phyloP scores from a whole-genome alignment of 2,113 vertebrate species.

The Oreotrochilus melanogaster region DNA sequence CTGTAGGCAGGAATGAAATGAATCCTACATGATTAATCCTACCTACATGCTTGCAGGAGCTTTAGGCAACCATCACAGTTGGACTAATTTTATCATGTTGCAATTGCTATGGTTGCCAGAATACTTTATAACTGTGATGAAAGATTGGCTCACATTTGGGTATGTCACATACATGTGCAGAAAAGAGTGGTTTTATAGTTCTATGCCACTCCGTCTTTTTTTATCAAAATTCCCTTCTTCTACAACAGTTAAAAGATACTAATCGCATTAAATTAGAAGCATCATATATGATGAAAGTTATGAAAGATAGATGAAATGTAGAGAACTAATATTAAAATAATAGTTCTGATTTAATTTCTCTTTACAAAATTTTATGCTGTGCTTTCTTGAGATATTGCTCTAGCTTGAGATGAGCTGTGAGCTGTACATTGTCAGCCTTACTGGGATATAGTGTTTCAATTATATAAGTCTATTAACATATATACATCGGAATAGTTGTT shows the following conservation, averaged over 20 bases:
- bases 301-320: background rate
- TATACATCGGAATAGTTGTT: conserved; percentile 35
- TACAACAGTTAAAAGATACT: background rate
- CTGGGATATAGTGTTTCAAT: background rate
- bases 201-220: background rate
- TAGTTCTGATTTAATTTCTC: background rate
- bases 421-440: background rate
- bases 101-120: background rate
- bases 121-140: background rate
- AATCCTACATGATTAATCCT: background rate
- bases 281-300: background rate
- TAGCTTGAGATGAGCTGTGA: background rate
- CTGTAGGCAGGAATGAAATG: background rate
- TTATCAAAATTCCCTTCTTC: background rate
- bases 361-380: background rate
- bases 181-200: background rate
- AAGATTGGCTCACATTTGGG: background rate
- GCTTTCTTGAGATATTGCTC: background rate
- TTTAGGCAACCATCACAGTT: conserved; percentile 13
- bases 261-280: background rate
- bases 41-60: background rate
- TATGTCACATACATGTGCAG: background rate
- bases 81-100: background rate
- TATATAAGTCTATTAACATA: conserved; percentile 49
- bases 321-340: background rate